Conservation (phyloP, 2,113 vertebrate genomes). For the Pelobates fuscus region DNA sequence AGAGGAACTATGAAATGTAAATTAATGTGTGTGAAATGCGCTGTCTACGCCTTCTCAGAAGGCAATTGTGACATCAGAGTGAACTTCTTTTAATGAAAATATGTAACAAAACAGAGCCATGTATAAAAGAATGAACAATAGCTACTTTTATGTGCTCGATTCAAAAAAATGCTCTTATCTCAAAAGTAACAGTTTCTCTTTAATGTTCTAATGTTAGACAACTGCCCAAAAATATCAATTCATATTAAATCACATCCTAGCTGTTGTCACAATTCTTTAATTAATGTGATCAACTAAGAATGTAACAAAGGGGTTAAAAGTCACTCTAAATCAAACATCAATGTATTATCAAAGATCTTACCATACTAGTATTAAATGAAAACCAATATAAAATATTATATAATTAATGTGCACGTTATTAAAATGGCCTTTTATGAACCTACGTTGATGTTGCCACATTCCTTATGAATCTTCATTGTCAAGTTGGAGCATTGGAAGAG, state of each 20-base stretch:
- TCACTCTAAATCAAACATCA: not conserved
- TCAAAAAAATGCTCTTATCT: too few relatives aligned
- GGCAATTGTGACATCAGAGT: too few relatives aligned
- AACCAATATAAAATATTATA: not conserved
- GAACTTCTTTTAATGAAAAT: too few relatives aligned
- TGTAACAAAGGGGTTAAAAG: not conserved
- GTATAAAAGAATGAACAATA: too few relatives aligned
- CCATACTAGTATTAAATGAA: not conserved
- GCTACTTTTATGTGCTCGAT: too few relatives aligned
- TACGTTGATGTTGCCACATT: not conserved
- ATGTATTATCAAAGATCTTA: not conserved
- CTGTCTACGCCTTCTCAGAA: too few relatives aligned
- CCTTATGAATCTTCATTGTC: not conserved
- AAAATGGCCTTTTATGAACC: conserved; percentile 3
- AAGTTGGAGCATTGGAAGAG: not conserved
- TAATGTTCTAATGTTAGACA: too few relatives aligned
- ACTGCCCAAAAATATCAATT: too few relatives aligned
- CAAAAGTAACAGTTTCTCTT: too few relatives aligned
- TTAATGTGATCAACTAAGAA: not conserved
- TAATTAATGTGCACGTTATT: not conserved
- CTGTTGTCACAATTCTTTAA: not conserved
- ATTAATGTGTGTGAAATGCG: too few relatives aligned
- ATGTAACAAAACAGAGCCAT: too few relatives aligned
- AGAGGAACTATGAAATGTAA: too few relatives aligned
- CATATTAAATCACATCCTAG: not conserved